Evolutionary conservation across 2,888 invertebrate species (phyloP).

Genomic region (Brachycybe producta): DNA sequence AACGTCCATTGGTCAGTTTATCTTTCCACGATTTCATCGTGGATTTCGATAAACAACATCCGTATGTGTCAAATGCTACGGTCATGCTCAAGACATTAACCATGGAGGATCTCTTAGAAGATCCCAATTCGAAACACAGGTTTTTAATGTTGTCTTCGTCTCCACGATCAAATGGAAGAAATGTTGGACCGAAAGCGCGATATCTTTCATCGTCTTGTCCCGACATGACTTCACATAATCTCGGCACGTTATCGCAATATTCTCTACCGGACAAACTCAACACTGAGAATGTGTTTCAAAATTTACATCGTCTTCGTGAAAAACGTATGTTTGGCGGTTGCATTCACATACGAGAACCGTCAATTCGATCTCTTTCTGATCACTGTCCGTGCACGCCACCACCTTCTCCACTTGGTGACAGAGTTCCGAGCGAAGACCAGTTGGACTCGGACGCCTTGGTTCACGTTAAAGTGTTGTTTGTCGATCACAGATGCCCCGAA

Average conservation of each 20-base stretch:
- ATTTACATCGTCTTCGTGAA: constrained; percentile 10
- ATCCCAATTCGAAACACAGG: constrained; percentile 62
- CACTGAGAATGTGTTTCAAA: constrained; percentile 37
- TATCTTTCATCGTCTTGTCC: constrained; percentile 72
- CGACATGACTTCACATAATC: constrained; percentile 42
- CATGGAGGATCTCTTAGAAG: constrained; percentile 78
- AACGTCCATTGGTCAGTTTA: constrained; percentile 55
- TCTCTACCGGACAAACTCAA: constrained; percentile 50
- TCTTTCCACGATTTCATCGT: constrained; percentile 71
- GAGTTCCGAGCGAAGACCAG: constrained; percentile 14
- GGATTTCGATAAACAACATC: constrained; percentile 52
- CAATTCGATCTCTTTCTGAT: constrained; percentile 2
- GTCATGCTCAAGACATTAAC: constrained; percentile 60
- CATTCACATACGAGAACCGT: not conserved
- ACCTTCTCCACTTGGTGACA: constrained; percentile 47
- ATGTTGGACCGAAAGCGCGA: constrained; percentile 21
- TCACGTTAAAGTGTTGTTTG: constrained; percentile 50
- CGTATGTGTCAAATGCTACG: constrained; percentile 57
- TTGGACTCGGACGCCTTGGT: constrained; percentile 53
- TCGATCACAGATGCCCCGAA: constrained; percentile 51
- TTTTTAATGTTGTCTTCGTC: constrained; percentile 60
- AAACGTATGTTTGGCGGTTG: constrained; percentile 13
- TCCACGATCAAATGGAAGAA: not conserved
- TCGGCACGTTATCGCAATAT: constrained; percentile 27
- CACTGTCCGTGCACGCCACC: constrained; percentile 46